phyloP scores from a whole-genome alignment of 2,888 invertebrate species.

The Papilio demoleus region DNA sequence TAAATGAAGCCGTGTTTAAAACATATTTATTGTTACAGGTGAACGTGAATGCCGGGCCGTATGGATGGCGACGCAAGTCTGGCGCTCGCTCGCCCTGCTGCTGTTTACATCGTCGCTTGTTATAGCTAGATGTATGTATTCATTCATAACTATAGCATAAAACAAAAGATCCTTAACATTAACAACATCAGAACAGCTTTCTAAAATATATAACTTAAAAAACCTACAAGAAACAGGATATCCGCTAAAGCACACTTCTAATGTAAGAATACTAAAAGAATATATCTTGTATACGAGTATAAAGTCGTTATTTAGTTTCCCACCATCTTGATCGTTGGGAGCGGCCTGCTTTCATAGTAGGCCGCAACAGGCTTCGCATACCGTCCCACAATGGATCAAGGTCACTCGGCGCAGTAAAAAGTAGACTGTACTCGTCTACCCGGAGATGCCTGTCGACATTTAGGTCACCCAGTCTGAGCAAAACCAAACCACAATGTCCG shows the following conservation, averaged over 20 bases:
- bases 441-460: constrained; percentile 63
- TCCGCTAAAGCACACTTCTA: not conserved
- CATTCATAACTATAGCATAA: too few relatives aligned
- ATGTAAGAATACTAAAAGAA: constrained; percentile 25
- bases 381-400: constrained; percentile 75
- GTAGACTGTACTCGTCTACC: constrained; percentile 59
- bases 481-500: constrained; percentile 45
- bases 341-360: constrained; percentile 69
- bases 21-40: constrained; percentile 59
- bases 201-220: not conserved
- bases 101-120: constrained; percentile 65
- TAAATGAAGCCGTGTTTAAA: too few relatives aligned
- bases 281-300: constrained; percentile 40
- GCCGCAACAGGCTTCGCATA: constrained; percentile 55
- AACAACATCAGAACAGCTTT: too few relatives aligned
- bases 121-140: constrained; percentile 74
- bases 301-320: constrained; percentile 62
- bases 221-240: constrained; percentile 5
- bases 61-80: constrained; percentile 81
- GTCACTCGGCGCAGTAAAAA: constrained; percentile 66
- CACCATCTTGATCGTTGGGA: constrained; percentile 66
- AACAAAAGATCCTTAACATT: too few relatives aligned
- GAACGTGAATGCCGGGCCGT: constrained; percentile 78
- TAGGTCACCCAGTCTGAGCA: constrained; percentile 60
- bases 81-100: constrained; percentile 75